Conservation (phyloP, 2,113 vertebrate species). For the Pristiophorus japonicus region DNA sequence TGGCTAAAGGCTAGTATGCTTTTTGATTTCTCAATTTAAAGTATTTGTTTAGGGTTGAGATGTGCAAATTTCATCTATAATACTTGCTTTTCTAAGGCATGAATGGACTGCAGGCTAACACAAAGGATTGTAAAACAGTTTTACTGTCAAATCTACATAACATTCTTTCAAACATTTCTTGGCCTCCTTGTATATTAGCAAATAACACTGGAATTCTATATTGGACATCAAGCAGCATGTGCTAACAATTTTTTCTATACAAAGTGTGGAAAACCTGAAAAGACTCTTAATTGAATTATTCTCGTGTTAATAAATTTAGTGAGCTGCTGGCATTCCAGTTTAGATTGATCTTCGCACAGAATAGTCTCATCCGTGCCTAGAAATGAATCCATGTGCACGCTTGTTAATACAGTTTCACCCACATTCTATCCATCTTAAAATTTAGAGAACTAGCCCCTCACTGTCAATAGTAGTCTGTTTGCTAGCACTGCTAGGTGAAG, state of each 20-base stretch:
- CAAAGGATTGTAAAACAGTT: neutral
- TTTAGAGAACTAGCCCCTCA: neutral
- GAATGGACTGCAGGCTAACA: no score
- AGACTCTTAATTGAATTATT: neutral
- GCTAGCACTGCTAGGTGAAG: neutral
- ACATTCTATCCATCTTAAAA: neutral
- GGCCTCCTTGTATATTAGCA: neutral
- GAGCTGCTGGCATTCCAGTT: neutral
- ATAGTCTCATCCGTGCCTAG: neutral
- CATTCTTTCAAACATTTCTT: slow-evolving; percentile 4
- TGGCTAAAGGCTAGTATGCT: neutral
- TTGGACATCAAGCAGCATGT: neutral
- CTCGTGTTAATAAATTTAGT: neutral
- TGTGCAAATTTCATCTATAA: neutral
- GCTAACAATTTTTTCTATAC: neutral
- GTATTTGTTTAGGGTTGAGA: neutral
- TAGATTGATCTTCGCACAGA: neutral
- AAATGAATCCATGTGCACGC: neutral
- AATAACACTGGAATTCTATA: neutral
- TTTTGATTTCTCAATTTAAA: neutral
- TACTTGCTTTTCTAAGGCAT: neutral
- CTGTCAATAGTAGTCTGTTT: neutral
- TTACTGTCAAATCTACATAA: neutral
- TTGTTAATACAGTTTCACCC: neutral
- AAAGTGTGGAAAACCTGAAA: slow-evolving; percentile 3